A percentile compares a stretch with the other conserved stretches of the same genome.
Conservation (phyloP, 2,113 vertebrate species). For the Nanorana parkeri region DNA sequence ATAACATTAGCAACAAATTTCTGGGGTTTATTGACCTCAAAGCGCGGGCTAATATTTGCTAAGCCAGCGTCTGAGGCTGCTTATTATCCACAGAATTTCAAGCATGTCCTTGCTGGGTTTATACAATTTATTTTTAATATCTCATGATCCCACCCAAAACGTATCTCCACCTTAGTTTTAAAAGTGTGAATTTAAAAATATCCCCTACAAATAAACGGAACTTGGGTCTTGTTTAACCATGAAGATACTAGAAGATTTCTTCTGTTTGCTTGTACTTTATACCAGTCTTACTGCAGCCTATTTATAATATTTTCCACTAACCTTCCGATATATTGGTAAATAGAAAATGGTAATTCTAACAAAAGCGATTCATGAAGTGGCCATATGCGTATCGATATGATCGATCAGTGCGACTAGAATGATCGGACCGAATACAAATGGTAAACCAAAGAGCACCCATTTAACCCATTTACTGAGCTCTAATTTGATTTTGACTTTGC, state of each 20-base stretch:
- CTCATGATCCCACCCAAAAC: constrained; percentile 54
- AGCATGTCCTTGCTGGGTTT: constrained; percentile 52
- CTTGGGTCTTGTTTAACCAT: not conserved
- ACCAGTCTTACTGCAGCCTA: too few relatives aligned
- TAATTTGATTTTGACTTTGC: too few relatives aligned
- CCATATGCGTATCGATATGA: too few relatives aligned
- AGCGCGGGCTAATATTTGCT: constrained; percentile 55
- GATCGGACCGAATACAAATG: too few relatives aligned
- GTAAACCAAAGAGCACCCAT: too few relatives aligned
- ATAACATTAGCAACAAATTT: constrained; percentile 48
- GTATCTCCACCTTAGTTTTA: constrained; percentile 32
- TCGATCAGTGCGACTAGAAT: too few relatives aligned
- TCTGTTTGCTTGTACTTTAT: not conserved
- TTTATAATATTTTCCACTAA: too few relatives aligned
- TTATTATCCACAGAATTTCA: constrained; percentile 56
- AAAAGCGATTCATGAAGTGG: too few relatives aligned
- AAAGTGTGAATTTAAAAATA: constrained; percentile 43
- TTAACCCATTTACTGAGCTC: too few relatives aligned
- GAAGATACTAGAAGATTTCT: not conserved
- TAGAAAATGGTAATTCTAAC: too few relatives aligned
- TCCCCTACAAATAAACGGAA: constrained; percentile 17
- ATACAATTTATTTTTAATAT: constrained; percentile 58
- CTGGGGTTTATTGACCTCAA: constrained; percentile 56
- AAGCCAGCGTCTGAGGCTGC: constrained; percentile 55
- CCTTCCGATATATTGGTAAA: too few relatives aligned